These are phyloP conservation scores for Monarcha castaneiventris DNA, from an alignment of 2,113 vertebrate genomes.

Conservation along the genomic window DNA sequence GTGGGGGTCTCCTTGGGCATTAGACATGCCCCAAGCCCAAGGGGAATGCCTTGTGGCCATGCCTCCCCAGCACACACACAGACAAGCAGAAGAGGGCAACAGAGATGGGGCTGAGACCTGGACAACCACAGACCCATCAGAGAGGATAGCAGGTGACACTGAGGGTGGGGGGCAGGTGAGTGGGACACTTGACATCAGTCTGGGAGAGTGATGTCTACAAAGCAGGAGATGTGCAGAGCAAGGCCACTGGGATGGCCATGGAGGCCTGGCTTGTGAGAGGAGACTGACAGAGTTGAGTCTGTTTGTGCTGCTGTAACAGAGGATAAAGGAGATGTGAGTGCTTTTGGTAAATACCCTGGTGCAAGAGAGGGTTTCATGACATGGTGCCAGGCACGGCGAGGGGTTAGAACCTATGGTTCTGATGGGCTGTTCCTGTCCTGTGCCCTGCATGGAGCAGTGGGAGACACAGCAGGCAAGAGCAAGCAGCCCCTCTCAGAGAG, in stretches of 20 bases:
- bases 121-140: not conserved
- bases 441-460: fast-evolving
- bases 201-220: not conserved
- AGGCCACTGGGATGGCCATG: not conserved
- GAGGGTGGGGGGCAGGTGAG: not conserved
- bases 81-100: not conserved
- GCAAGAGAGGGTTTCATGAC: not conserved
- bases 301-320: not conserved
- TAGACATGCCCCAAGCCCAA: not conserved
- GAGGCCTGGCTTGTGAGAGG: not conserved
- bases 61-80: not conserved
- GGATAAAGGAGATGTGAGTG: not conserved
- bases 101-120: not conserved
- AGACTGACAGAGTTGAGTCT: not conserved
- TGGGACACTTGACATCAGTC: not conserved
- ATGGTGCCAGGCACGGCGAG: not conserved
- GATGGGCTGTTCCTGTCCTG: not conserved
- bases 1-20: not conserved
- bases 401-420: not conserved
- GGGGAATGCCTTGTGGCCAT: fast-evolving
- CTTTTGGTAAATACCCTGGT: not conserved
- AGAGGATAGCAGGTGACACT: not conserved
- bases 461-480: not conserved
- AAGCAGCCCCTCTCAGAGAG: not conserved
- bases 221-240: not conserved